phyloP scores from a whole-genome alignment of 2,797 vertebrate genomes.

The Gadopsis bispinosus region DNA sequence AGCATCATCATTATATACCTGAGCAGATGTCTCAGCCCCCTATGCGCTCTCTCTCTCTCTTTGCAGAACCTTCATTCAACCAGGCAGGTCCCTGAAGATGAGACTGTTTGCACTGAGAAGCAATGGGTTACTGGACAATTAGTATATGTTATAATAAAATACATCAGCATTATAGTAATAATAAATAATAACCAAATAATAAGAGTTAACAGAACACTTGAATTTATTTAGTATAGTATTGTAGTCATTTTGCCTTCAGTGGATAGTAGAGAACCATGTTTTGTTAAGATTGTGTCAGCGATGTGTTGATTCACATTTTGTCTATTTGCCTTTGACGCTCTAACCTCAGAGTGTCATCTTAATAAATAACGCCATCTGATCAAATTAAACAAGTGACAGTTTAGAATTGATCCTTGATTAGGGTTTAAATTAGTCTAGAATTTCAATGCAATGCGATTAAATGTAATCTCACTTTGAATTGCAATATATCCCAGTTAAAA shows the following conservation, averaged over 20 bases:
- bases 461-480: constrained; percentile 64
- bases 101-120: constrained; percentile 31
- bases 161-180: constrained; percentile 10
- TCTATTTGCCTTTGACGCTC: constrained; percentile 43
- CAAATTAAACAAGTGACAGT: constrained; percentile 68
- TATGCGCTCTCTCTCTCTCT: constrained; percentile 26
- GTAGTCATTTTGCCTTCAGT: constrained; percentile 5
- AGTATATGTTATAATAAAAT: constrained; percentile 22
- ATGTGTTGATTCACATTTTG: constrained; percentile 38
- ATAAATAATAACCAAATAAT: constrained; percentile 20
- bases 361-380: constrained; percentile 63
- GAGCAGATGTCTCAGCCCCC: constrained; percentile 64
- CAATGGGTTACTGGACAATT: constrained; percentile 21
- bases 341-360: constrained; percentile 35
- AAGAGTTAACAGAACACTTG: background rate
- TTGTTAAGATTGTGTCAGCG: constrained; percentile 27
- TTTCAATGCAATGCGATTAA: constrained; percentile 62
- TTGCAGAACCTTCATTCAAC: constrained; percentile 33
- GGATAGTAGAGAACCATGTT: background rate
- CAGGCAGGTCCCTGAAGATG: constrained; percentile 30
- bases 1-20: constrained; percentile 69
- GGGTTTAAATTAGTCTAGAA: constrained; percentile 60
- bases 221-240: constrained; percentile 18
- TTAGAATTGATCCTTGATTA: constrained; percentile 69
- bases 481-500: constrained; percentile 55